Conservation (phyloP, 2,888 invertebrate species). For the Mesopsocus fuscifrons region DNA sequence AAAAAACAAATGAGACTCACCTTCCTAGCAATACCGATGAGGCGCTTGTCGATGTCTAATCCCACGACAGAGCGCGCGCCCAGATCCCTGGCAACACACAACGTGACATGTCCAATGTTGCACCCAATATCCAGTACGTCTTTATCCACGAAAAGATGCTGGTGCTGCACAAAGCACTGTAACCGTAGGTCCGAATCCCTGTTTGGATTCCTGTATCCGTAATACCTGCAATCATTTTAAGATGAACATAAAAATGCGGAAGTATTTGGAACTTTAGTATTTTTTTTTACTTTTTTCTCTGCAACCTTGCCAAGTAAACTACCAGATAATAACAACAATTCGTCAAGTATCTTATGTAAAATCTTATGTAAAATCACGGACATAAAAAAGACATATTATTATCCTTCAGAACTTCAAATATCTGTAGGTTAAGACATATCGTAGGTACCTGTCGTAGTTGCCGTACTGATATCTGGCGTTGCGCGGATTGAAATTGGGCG, state of each 20-base stretch:
- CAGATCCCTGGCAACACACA: conserved; percentile 72
- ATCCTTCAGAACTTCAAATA: too few species aligned
- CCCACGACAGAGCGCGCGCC: conserved; percentile 74
- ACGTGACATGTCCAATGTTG: conserved; percentile 89
- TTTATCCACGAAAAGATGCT: conserved; percentile 70
- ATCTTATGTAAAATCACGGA: neutral
- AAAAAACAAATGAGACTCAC: neutral
- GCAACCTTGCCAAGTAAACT: too few species aligned
- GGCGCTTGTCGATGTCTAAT: conserved; percentile 74
- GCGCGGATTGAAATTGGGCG: conserved; percentile 52
- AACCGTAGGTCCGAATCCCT: conserved; percentile 68
- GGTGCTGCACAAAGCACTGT: conserved; percentile 55
- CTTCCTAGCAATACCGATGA: conserved; percentile 54
- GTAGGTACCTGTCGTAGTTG: conserved; percentile 65
- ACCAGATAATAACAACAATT: neutral
- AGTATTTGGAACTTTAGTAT: too few species aligned
- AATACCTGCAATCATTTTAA: conserved; percentile 53
- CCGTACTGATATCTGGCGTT: conserved; percentile 79
- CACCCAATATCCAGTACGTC: conserved; percentile 94
- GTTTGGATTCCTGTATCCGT: conserved; percentile 78
- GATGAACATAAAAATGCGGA: too few species aligned
- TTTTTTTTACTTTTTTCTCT: too few species aligned
- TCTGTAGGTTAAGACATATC: conserved; percentile 1
- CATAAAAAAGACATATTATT: too few species aligned
- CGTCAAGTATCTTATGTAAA: neutral